Evolutionary conservation across 1,140 invertebrate genomes (phyloP), one percentile per base, ranked within the genome.

Genomic region (Papilio helenus): DNA sequence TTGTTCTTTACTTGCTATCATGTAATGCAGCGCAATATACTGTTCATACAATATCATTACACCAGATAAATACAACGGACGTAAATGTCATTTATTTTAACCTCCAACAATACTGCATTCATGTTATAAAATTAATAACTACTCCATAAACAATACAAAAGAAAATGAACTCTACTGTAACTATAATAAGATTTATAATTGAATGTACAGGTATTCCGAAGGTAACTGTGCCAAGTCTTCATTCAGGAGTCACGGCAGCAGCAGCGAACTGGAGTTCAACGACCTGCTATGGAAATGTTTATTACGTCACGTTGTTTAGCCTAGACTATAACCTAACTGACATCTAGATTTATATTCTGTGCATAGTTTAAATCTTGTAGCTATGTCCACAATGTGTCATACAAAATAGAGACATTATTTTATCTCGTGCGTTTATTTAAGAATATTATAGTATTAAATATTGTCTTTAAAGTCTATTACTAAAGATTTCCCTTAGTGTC

Each of bases 161-260:
- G 7, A 72, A 5, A 72, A 20, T 72, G n/a, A 42, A 72, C 68
- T 20, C 10, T 72, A 72, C 0, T 10, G 1, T 7, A 8, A 42
- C 1, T 16, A 0, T 0, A 39, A 72, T 44, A 42, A 3, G 39
- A 42, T 42, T 44, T 12, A 72, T 8, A 20, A 74, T 74, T 18
- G 20, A 20, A 74, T 49, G 72, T 44, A 74, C 1, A 29, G 1
- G 4, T 39, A 42, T 44, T 39, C 8, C 12, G 72, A 49, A 74
- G 72, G 72, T 74, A 49, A 74, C 23, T 74, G 72, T 74, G 72
- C 72, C 71, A 72, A 74, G 18, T 74, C 72, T 74, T 74, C 72
- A 74, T 74, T 46, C n/a, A 74, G 72, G 72, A 74, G 42, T 20
- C 72, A 74, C 72, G 72, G 42, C 49, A 44, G 44, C 72, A 46